phyloP scores from a whole-genome alignment of 2,888 invertebrate genomes.

The Molanna angustata region DNA sequence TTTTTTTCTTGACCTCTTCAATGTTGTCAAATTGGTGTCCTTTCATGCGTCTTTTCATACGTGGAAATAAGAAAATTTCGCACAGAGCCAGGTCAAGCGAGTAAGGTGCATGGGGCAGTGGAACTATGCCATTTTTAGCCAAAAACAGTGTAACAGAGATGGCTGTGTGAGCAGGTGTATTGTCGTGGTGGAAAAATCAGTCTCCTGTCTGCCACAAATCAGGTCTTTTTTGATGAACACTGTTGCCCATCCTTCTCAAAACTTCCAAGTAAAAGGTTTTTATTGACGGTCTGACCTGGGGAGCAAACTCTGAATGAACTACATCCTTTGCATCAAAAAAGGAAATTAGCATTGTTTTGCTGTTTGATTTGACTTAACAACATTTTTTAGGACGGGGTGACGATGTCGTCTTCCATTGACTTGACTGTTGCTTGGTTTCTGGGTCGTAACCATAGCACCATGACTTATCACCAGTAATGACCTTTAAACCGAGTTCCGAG shows the following conservation, averaged over 20 bases:
- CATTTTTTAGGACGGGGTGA: conserved; percentile 5
- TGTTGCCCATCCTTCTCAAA: too few species aligned
- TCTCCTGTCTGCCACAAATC: conserved; percentile 27
- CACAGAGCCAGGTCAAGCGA: neutral
- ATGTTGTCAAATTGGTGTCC: too few species aligned
- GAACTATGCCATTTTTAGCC: neutral
- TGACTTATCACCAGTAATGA: conserved; percentile 30
- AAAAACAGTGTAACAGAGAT: neutral
- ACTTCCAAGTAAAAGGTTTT: conserved; percentile 28
- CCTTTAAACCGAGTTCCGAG: conserved; percentile 25
- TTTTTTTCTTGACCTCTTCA: too few species aligned
- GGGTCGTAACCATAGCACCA: conserved; percentile 29
- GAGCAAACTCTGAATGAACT: conserved; percentile 7
- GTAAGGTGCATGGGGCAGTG: neutral
- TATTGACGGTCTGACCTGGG: neutral
- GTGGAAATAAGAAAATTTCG: neutral
- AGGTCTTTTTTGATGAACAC: neutral
- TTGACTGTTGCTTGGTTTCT: conserved; percentile 24
- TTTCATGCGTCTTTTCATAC: too few species aligned
- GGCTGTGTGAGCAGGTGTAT: conserved; percentile 26
- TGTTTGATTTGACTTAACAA: conserved; percentile 5
- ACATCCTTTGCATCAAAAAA: conserved; percentile 6
- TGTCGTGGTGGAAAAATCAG: conserved; percentile 32
- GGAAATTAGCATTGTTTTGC: conserved; percentile 4
- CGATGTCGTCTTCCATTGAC: conserved; percentile 30